Percentiles rank a stretch among this genome's conserved stretches.
These are phyloP conservation scores for Amblyraja radiata DNA, from an alignment of 2,797 vertebrate species.

Conservation along the genomic window DNA sequence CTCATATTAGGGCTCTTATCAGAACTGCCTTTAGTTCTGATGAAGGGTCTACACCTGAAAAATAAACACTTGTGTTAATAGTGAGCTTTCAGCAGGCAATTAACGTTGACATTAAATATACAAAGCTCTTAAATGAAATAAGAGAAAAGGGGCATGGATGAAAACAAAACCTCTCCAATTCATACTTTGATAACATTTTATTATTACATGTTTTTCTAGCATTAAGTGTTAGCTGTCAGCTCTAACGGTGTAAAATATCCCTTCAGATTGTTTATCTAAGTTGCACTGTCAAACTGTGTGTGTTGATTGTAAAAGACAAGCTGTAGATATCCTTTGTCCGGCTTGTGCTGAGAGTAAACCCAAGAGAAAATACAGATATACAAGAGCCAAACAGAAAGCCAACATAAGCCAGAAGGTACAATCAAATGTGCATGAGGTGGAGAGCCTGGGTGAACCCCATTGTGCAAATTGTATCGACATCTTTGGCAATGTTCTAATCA, in stretches of 20 bases:
- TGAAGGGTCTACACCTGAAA: constrained; percentile 5
- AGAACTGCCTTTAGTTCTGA: neutral
- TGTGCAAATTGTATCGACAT: neutral
- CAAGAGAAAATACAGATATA: neutral
- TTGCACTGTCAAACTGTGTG: neutral
- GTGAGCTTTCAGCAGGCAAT: neutral
- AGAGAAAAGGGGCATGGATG: neutral
- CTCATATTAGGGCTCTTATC: neutral
- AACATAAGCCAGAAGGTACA: constrained; percentile 16
- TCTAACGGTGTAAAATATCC: neutral
- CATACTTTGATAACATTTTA: constrained; percentile 11
- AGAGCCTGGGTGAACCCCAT: neutral
- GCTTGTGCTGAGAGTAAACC: neutral
- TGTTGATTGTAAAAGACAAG: neutral
- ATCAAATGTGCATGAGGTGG: neutral
- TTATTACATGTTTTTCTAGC: neutral
- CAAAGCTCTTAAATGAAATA: neutral
- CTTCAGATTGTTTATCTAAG: neutral
- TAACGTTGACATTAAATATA: neutral
- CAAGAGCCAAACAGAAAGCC: neutral
- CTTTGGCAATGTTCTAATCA: neutral
- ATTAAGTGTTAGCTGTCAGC: neutral
- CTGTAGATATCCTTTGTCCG: neutral
- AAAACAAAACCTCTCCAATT: constrained; percentile 4
- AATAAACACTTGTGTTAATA: neutral